phyloP scores from a whole-genome alignment of 2,888 invertebrate genomes.

The Yponomeuta plumbellus region DNA sequence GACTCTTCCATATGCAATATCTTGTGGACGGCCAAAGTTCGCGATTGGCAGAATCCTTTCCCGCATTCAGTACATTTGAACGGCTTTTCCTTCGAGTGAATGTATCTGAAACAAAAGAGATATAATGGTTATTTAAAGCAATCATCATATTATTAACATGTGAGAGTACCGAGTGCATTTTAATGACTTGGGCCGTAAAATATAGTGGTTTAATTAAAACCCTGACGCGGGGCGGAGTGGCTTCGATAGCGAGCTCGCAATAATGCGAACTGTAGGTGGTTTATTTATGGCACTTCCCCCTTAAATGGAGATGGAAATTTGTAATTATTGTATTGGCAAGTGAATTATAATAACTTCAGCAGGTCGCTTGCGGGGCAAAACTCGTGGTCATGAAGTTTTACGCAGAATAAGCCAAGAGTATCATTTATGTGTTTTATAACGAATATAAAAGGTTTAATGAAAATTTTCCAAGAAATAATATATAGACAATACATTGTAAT shows the following conservation, averaged over 20 bases:
- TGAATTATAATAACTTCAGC: background rate
- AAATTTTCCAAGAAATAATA: background rate
- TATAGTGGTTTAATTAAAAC: constrained; percentile 63
- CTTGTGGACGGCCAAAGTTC: constrained; percentile 96
- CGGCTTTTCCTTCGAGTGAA: constrained; percentile 98
- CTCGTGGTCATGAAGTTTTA: background rate
- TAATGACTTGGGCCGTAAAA: constrained; percentile 53
- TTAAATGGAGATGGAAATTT: constrained; percentile 24
- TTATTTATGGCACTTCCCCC: constrained; percentile 43
- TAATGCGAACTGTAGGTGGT: constrained; percentile 35
- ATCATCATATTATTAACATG: constrained; percentile 2
- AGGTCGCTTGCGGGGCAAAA: background rate
- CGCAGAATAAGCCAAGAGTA: constrained; percentile 16
- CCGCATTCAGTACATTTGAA: constrained; percentile 97
- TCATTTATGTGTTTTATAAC: background rate
- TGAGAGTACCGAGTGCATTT: constrained; percentile 32
- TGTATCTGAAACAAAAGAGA: constrained; percentile 85
- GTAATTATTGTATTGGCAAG: constrained; percentile 12
- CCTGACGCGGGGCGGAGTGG: constrained; percentile 53
- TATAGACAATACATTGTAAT: constrained; percentile 32
- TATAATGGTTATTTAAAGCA: constrained; percentile 25
- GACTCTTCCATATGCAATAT: constrained; percentile 95
- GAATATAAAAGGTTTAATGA: background rate
- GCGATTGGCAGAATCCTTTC: constrained; percentile 97
- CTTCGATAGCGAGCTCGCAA: constrained; percentile 45